phyloP scores from a whole-genome alignment of 2,113 vertebrate species.

The Anoura caudifer region DNA sequence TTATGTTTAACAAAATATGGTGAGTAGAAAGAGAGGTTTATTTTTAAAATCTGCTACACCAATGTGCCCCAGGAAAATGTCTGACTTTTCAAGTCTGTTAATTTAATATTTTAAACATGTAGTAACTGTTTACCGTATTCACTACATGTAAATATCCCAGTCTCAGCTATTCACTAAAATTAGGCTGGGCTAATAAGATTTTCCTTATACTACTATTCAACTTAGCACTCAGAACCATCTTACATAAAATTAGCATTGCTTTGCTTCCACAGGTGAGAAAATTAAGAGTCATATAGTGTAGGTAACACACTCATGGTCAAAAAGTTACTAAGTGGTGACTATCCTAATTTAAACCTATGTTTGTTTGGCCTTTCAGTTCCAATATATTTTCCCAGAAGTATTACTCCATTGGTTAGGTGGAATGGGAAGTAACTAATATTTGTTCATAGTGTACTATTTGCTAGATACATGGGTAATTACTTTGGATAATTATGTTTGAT shows the following conservation, averaged over 20 bases:
- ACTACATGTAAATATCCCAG: not conserved
- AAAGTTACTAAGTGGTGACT: not conserved
- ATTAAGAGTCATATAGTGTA: not conserved
- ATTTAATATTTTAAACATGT: no score
- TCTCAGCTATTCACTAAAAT: not conserved
- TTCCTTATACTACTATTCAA: not conserved
- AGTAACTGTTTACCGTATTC: not conserved
- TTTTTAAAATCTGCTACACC: not conserved
- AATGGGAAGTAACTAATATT: not conserved
- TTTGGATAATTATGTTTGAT: not conserved
- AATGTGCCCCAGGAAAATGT: not conserved
- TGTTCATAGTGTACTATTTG: not conserved
- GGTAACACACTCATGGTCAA: not conserved
- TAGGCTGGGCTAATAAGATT: not conserved
- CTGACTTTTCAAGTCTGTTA: not conserved
- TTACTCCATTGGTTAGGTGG: not conserved
- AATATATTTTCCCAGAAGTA: not conserved
- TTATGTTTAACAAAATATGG: not conserved
- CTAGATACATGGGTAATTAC: not conserved
- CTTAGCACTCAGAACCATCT: not conserved
- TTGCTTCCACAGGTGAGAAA: not conserved
- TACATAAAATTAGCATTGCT: not conserved
- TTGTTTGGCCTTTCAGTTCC: not conserved
- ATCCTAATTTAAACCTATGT: not conserved
- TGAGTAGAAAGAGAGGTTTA: not conserved